Conservation (phyloP, 2,888 invertebrate genomes). For the Terebella lapidaria region DNA sequence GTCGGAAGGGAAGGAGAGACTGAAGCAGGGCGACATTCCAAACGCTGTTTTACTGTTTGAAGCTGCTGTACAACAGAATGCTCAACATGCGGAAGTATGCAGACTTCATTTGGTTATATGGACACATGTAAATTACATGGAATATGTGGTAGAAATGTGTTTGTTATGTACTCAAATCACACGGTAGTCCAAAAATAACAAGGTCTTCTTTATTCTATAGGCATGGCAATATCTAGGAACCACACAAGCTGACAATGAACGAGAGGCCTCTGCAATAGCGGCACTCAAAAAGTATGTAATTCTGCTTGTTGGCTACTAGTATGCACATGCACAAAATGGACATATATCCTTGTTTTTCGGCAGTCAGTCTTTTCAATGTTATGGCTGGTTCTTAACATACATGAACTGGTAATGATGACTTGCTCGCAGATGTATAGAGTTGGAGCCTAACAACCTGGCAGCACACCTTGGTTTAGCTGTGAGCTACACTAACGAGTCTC, state of each 20-base stretch:
- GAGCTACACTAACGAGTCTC: constrained; percentile 92
- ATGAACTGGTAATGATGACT: too few species aligned
- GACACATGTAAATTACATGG: constrained; percentile 29
- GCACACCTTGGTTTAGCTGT: constrained; percentile 88
- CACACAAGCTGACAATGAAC: constrained; percentile 97
- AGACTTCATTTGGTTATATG: background rate
- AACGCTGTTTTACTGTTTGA: constrained; percentile 95
- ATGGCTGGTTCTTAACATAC: too few species aligned
- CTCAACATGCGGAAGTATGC: constrained; percentile 8
- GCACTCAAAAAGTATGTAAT: constrained; percentile 68
- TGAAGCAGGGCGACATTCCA: constrained; percentile 84
- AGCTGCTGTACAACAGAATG: constrained; percentile 65
- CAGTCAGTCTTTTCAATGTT: too few species aligned
- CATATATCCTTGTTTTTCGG: too few species aligned
- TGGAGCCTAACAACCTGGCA: constrained; percentile 74
- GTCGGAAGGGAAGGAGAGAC: constrained; percentile 76
- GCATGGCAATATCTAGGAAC: constrained; percentile 63
- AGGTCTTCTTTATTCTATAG: constrained; percentile 30
- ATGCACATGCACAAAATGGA: constrained; percentile 65
- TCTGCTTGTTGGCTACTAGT: background rate
- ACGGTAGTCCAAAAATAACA: too few species aligned
- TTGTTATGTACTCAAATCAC: too few species aligned
- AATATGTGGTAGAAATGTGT: background rate
- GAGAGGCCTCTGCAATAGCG: constrained; percentile 85
- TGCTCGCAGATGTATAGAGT: constrained; percentile 61